These are phyloP conservation scores for Atherinosoma microstoma DNA, from an alignment of 2,797 vertebrate genomes.

Conservation along the genomic window DNA sequence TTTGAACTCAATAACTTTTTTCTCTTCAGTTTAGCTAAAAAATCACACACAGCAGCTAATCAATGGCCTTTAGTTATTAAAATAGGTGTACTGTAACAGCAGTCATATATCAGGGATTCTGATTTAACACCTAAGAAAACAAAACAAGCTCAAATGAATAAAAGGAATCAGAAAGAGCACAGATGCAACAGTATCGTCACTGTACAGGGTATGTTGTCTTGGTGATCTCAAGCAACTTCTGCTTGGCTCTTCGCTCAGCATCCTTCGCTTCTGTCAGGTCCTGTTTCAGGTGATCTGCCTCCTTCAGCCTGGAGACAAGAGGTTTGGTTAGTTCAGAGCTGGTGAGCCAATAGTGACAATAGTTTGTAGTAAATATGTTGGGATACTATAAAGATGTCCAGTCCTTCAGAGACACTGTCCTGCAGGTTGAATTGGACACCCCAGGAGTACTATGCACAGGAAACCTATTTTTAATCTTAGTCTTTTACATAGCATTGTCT, in stretches of 20 bases:
- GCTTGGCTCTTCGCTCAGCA: conserved; percentile 89
- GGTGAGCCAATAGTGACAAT: neutral
- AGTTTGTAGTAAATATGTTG: neutral
- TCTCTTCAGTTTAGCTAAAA: conserved; percentile 4
- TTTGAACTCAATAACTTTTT: conserved; percentile 5
- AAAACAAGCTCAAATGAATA: neutral
- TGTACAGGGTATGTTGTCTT: conserved; percentile 85
- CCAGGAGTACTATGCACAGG: too few relatives aligned
- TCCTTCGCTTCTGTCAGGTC: conserved; percentile 93
- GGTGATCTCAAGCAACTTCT: conserved; percentile 90
- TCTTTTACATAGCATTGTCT: neutral
- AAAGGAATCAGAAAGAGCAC: conserved; percentile 8
- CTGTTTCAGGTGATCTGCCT: conserved; percentile 92
- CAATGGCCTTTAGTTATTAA: conserved; percentile 2
- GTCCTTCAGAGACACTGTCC: too few relatives aligned
- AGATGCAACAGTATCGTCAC: neutral
- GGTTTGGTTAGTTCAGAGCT: neutral
- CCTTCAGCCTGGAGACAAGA: conserved; percentile 86
- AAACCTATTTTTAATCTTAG: too few relatives aligned
- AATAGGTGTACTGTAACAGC: neutral
- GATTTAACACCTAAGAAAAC: neutral
- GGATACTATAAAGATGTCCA: neutral
- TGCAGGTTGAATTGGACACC: neutral
- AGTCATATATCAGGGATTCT: conserved; percentile 2
- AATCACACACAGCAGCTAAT: conserved; percentile 24